A percentile compares a stretch with the other conserved stretches of the same genome.
phyloP scores from a whole-genome alignment of 2,797 vertebrate species.

The Pelochelys cantorii region DNA sequence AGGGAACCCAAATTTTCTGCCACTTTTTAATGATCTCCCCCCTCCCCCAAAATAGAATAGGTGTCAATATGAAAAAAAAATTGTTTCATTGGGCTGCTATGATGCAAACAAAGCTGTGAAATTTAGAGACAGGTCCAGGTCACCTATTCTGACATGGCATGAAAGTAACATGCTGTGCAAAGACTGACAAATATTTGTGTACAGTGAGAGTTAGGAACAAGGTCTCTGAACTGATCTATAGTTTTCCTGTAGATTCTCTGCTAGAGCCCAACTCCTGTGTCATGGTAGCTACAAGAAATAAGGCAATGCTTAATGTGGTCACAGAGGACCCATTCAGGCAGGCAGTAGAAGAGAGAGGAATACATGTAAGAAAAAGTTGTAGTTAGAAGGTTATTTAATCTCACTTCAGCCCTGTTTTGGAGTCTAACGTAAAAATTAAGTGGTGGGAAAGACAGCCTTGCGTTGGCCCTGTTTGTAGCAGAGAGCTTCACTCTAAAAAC shows the following conservation, averaged over 20 bases:
- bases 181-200: neutral
- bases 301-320: neutral
- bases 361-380: neutral
- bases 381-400: neutral
- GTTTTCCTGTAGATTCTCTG: neutral
- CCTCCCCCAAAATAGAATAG: neutral
- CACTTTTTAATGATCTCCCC: neutral
- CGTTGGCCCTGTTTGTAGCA: neutral
- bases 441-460: neutral
- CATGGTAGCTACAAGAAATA: neutral
- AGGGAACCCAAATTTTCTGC: neutral
- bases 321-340: neutral
- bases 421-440: neutral
- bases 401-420: neutral
- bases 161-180: neutral
- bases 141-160: neutral
- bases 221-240: neutral
- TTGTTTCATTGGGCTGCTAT: rapidly evolving
- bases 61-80: neutral
- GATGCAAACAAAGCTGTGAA: neutral
- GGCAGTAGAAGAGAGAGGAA: neutral
- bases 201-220: neutral
- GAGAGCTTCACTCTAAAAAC: neutral
- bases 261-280: neutral
- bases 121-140: neutral